Base-by-base conservation (phyloP, 1,140 invertebrate species). In the Steinernema khuongi region DNA sequence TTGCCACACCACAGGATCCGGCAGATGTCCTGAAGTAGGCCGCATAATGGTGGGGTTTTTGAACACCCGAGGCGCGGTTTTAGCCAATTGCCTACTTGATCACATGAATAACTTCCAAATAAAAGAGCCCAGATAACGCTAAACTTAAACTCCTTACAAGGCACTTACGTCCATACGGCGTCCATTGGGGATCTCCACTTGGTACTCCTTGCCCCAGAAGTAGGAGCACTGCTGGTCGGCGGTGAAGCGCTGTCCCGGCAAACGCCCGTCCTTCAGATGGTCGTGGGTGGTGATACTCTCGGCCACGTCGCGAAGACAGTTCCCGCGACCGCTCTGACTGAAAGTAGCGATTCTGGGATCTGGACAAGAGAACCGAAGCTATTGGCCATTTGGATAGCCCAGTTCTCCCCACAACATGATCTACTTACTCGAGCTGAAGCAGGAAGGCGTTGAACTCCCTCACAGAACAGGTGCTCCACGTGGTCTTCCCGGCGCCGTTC, bases 181-280 rank as follows among this genome's bases (percentile, higher is more conserved):
- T 32, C 81, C 81, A 74, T 78, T 76, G 26, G 81, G 81, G 69
- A 84, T 83, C 73, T 83, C 82, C 1, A 85, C 83, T 73, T 81
- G 75, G 60, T 80, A 84, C 22, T 85, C 83, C 1, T 81, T 68
- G 14, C 83, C 83, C 83, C 83, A 84, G 68, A 84, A 84, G 70
- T 84, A 84, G n/a, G 84, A 83, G 44, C 83, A 84, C 73, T 84
- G 83, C 66, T 84, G 84, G 66, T 84, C 83, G 1, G 81, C 83
- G 2, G 84, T 84, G 68, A 85, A 84, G 31, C 83, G 70, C 73
- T 84, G 83, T 0, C 83, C 83, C 0, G 83, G 83, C 0, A 85
- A 72, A 1, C 84, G 75, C 1, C 80, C 76, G 70, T 84, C 84
- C 41, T 50, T 75, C 26, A 82, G 44, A 66, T 84, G 84, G 44